Conservation (phyloP, 2,888 invertebrate species). For the Leucoma salicis region DNA sequence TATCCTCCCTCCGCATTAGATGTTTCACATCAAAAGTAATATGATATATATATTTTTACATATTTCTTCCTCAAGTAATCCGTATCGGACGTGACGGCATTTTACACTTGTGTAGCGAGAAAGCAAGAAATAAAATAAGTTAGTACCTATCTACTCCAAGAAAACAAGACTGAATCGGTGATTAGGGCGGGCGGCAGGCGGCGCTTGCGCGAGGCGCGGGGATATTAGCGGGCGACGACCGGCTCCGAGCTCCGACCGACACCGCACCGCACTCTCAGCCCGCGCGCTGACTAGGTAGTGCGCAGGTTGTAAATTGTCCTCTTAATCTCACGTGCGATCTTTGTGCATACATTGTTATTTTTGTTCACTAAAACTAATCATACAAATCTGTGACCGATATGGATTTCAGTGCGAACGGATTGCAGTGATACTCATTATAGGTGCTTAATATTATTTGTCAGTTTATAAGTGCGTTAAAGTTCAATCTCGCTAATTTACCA, state of each 20-base stretch:
- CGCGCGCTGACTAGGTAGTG: constrained; percentile 53
- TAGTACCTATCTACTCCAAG: too few species aligned
- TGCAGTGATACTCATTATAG: constrained; percentile 64
- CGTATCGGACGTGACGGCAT: constrained; percentile 57
- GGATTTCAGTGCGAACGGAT: constrained; percentile 79
- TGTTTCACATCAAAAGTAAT: too few species aligned
- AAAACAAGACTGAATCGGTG: constrained; percentile 42
- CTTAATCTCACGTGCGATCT: constrained; percentile 62
- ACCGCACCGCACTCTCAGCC: constrained; percentile 63
- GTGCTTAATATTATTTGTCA: constrained; percentile 34
- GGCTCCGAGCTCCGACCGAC: constrained; percentile 25
- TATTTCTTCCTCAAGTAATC: constrained; percentile 47
- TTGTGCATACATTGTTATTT: constrained; percentile 60
- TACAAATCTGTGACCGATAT: constrained; percentile 44
- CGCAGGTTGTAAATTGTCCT: constrained; percentile 37
- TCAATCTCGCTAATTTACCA: constrained; percentile 13
- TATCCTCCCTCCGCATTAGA: too few species aligned
- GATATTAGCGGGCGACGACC: constrained; percentile 48
- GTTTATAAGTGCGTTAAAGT: constrained; percentile 26
- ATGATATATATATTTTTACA: too few species aligned
- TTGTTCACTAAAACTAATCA: constrained; percentile 47
- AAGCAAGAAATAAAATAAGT: too few species aligned
- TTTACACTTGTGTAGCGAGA: constrained; percentile 65
- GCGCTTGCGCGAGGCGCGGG: constrained; percentile 62
- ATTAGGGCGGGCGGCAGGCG: constrained; percentile 57